phyloP scores from a whole-genome alignment of 2,888 invertebrate species.

The Drosophila paramelanica region DNA sequence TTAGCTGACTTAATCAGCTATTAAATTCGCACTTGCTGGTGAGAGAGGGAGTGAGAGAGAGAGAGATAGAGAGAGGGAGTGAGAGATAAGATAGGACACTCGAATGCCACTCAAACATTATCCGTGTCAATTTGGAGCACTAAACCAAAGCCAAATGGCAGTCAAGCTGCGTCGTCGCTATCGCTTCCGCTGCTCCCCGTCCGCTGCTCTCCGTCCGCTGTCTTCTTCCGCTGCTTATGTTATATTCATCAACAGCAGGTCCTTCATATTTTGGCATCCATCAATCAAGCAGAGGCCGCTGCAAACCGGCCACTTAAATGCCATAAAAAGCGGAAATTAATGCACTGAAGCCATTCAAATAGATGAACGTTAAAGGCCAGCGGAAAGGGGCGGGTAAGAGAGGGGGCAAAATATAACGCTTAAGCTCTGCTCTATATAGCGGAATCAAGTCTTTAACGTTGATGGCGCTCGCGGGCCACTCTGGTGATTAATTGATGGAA shows the following conservation, averaged over 20 bases:
- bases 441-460: slow-evolving; percentile 55
- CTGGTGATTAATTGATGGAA: slow-evolving; percentile 79
- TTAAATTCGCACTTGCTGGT: slow-evolving; percentile 12
- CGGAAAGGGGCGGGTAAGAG: neutral
- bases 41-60: too few species aligned
- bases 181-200: slow-evolving; percentile 35
- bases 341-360: slow-evolving; percentile 75
- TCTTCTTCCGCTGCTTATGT: slow-evolving; percentile 9
- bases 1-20: slow-evolving; percentile 23
- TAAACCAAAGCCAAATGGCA: slow-evolving; percentile 1
- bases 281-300: slow-evolving; percentile 62
- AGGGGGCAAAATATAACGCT: neutral
- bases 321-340: slow-evolving; percentile 75
- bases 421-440: slow-evolving; percentile 26
- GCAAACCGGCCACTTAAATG: slow-evolving; percentile 67
- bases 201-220: too few species aligned
- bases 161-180: slow-evolving; percentile 28
- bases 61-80: neutral
- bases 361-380: neutral
- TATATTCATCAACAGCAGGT: slow-evolving; percentile 20
- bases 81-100: neutral
- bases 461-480: slow-evolving; percentile 66
- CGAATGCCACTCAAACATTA: neutral
- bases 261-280: slow-evolving; percentile 68
- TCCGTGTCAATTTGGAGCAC: slow-evolving; percentile 3